phyloP scores from a whole-genome alignment of 2,113 vertebrate genomes.

The Callospermophilus lateralis region DNA sequence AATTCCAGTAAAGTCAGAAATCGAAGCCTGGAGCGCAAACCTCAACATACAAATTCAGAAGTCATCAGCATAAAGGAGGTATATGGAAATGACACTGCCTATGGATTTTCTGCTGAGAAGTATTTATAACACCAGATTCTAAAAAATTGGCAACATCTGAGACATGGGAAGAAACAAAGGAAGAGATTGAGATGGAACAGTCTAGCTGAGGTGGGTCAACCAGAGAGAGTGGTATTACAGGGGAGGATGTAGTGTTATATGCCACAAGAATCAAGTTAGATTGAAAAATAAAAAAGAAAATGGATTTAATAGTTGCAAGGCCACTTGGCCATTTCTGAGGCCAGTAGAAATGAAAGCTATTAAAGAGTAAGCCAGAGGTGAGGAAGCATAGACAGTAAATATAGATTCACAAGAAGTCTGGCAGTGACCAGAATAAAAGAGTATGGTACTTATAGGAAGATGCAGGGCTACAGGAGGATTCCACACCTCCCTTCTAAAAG shows the following conservation, averaged over 20 bases:
- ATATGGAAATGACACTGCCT: not conserved
- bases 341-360: not conserved
- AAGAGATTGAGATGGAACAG: not conserved
- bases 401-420: not conserved
- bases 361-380: not conserved
- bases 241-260: not conserved
- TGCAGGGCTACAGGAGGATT: not conserved
- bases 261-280: not conserved
- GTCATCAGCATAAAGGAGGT: not conserved
- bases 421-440: not conserved
- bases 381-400: not conserved
- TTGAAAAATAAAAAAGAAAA: constrained; percentile 24
- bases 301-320: not conserved
- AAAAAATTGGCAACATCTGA: constrained; percentile 15
- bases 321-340: not conserved
- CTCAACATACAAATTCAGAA: constrained; percentile 32
- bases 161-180: not conserved
- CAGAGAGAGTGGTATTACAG: not conserved
- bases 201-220: not conserved
- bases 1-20: constrained; percentile 41
- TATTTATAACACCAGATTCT: not conserved
- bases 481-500: not conserved
- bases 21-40: not conserved
- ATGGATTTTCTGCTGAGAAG: constrained; percentile 7
- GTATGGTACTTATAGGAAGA: not conserved